A percentile compares a stretch with the other conserved stretches of the same genome.
Conservation (phyloP, 1,140 invertebrate species). For the Diorhabda sublineata region DNA sequence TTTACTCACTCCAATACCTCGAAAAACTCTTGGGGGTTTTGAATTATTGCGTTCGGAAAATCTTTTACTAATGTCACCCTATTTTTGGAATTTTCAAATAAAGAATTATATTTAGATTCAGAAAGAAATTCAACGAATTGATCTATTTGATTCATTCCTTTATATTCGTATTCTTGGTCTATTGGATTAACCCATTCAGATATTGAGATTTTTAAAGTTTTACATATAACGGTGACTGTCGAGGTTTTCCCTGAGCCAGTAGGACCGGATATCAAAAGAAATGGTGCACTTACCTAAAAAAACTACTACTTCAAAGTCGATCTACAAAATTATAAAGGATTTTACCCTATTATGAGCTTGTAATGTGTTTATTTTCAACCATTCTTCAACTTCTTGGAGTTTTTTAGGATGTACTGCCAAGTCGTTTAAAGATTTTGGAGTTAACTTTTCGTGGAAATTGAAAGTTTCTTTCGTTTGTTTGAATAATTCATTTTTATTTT, state of each 20-base stretch:
- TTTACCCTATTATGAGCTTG: not conserved
- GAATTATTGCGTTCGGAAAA: conserved; percentile 66
- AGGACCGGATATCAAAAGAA: conserved; percentile 63
- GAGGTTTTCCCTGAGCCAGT: conserved; percentile 69
- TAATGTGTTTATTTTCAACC: conserved; percentile 17
- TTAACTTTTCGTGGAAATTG: conserved; percentile 49
- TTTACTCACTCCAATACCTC: conserved; percentile 59
- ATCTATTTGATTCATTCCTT: conserved; percentile 55
- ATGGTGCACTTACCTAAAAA: conserved; percentile 46
- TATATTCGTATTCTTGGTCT: conserved; percentile 51
- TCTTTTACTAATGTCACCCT: conserved; percentile 67
- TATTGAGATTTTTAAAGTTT: conserved; percentile 55
- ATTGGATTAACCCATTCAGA: conserved; percentile 71
- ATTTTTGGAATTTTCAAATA: conserved; percentile 50
- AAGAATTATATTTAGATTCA: conserved; percentile 63
- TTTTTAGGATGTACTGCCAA: conserved; percentile 61
- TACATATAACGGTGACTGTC: conserved; percentile 57
- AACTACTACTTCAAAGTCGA: not conserved
- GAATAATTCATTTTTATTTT: not conserved
- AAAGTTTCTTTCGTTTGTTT: conserved; percentile 21
- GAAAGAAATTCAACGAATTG: conserved; percentile 65
- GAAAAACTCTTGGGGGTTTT: conserved; percentile 57
- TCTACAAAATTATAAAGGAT: conserved; percentile 7
- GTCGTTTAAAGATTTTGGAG: conserved; percentile 52
- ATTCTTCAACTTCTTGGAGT: conserved; percentile 52